A percentile compares a stretch with the other conserved stretches of the same genome.
Conservation (phyloP, 2,113 vertebrate genomes). For the Prunella himalayana region DNA sequence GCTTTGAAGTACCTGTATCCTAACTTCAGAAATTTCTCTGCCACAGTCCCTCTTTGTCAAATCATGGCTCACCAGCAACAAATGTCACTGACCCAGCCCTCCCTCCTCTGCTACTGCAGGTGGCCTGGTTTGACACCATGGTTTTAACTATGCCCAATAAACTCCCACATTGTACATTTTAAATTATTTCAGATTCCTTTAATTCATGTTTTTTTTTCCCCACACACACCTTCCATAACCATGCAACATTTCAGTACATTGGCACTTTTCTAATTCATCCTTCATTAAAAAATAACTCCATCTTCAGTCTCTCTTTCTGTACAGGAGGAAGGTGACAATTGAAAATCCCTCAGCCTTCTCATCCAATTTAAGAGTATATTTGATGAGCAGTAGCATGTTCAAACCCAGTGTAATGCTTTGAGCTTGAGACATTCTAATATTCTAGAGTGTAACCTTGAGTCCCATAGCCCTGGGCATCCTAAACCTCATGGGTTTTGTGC, state of each 20-base stretch:
- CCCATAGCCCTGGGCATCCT: not conserved
- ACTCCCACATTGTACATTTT: not conserved
- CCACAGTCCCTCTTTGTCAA: not conserved
- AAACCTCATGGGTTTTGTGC: not conserved
- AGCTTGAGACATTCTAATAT: not conserved
- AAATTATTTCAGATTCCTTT: not conserved
- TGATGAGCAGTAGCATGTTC: not conserved
- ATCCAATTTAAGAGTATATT: not conserved
- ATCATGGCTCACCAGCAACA: not conserved
- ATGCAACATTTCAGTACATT: not conserved
- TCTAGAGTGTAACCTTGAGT: not conserved
- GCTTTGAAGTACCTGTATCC: not conserved
- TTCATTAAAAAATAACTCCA: not conserved
- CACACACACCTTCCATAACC: not conserved
- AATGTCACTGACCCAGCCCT: not conserved
- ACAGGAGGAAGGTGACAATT: not conserved
- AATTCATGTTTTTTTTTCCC: rapidly evolving
- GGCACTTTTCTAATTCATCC: not conserved
- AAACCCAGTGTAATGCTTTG: not conserved
- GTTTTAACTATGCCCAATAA: not conserved
- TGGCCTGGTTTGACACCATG: not conserved
- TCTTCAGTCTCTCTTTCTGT: not conserved
- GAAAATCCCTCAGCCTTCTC: not conserved
- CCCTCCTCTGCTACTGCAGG: not conserved
- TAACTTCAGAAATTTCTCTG: not conserved